Evolutionary conservation across 92 coral and sea anemone genomes (phyloP).

Genomic region (Epizoanthus fatuus): DNA sequence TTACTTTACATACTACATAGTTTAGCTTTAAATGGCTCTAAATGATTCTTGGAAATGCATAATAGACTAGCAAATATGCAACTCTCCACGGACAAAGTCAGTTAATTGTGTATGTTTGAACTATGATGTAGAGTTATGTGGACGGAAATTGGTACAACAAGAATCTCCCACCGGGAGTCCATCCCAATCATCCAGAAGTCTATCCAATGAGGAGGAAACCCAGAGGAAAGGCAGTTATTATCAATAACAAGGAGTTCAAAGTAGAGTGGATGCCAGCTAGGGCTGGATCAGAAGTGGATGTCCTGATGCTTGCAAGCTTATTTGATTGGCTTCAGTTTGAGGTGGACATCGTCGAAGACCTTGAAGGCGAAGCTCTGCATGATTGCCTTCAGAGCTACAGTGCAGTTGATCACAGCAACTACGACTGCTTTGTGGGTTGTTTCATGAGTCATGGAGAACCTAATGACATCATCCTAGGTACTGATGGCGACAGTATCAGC

Average conservation of each 20-base stretch:
- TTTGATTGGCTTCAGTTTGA: conserved; percentile 73
- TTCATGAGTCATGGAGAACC: conserved; percentile 92
- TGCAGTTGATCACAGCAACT: conserved; percentile 51
- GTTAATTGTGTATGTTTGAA: too few relatives aligned
- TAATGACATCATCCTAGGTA: conserved; percentile 60
- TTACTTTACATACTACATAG: too few relatives aligned
- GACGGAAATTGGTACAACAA: background rate
- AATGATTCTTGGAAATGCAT: too few relatives aligned
- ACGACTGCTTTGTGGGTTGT: conserved; percentile 84
- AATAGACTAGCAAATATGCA: background rate
- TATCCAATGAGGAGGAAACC: conserved; percentile 78
- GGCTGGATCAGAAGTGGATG: conserved; percentile 78
- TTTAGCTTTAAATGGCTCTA: too few relatives aligned
- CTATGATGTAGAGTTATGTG: background rate
- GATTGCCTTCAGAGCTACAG: conserved; percentile 32
- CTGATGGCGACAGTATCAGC: conserved; percentile 68
- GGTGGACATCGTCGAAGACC: conserved; percentile 36
- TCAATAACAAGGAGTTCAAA: conserved; percentile 70
- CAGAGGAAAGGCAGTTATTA: conserved; percentile 83
- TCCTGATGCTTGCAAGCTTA: conserved; percentile 42
- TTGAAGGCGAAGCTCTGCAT: conserved; percentile 30
- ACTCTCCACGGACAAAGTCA: background rate
- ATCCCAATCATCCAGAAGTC: conserved; percentile 29
- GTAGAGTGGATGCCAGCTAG: conserved; percentile 40
- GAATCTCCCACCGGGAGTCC: conserved; percentile 7